Conservation (phyloP, 2,888 invertebrate genomes). For the Hirtodrosophila histrioides region DNA sequence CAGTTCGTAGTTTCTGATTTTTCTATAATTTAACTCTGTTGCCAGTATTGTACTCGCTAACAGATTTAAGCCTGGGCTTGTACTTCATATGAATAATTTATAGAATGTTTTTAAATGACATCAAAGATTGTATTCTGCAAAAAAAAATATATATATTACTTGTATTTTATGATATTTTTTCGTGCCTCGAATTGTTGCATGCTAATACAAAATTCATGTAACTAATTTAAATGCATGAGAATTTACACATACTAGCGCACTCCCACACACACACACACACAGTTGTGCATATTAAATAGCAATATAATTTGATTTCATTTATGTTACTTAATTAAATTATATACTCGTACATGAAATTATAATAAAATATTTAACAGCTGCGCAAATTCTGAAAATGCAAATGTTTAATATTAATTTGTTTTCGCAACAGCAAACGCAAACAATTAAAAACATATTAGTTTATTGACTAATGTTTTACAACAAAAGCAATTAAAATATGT, state of each 20-base stretch:
- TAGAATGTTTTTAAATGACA: too few relatives aligned
- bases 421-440: slow-evolving; percentile 26
- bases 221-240: slow-evolving; percentile 74
- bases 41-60: too few relatives aligned
- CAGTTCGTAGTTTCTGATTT: too few relatives aligned
- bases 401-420: slow-evolving; percentile 51
- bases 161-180: neutral
- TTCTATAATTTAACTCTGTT: too few relatives aligned
- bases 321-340: slow-evolving; percentile 63
- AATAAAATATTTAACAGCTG: slow-evolving; percentile 52
- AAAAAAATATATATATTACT: neutral
- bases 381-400: slow-evolving; percentile 27
- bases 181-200: neutral
- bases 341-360: slow-evolving; percentile 3
- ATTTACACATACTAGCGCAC: neutral
- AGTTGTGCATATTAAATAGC: slow-evolving; percentile 39
- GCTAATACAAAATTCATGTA: slow-evolving; percentile 60
- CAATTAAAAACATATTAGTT: slow-evolving; percentile 41
- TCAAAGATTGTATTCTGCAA: too few relatives aligned
- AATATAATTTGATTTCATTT: slow-evolving; percentile 32
- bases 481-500: slow-evolving; percentile 26
- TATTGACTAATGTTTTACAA: slow-evolving; percentile 23
- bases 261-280: neutral
- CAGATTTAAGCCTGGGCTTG: neutral
- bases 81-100: neutral